Evolutionary conservation across 2,113 vertebrate species (phyloP).

Genomic region (Tragelaphus buxtoni): DNA sequence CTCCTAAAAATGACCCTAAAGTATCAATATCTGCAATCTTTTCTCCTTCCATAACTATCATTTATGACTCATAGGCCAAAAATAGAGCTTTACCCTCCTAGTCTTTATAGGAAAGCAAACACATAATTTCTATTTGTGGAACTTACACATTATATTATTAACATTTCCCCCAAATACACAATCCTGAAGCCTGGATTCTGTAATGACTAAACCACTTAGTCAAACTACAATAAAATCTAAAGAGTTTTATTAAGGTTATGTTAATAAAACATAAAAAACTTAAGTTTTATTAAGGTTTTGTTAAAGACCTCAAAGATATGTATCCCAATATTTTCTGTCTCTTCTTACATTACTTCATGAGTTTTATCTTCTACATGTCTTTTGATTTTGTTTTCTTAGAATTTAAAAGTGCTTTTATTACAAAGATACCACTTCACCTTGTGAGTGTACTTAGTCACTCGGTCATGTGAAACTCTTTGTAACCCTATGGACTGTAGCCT

Average conservation of each 20-base stretch:
- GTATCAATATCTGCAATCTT: background rate
- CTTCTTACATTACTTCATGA: background rate
- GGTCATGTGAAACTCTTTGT: background rate
- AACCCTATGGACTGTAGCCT: background rate
- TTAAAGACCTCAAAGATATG: background rate
- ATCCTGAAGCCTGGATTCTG: background rate
- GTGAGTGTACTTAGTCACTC: background rate
- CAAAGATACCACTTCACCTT: background rate
- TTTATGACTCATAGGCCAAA: background rate
- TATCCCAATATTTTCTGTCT: background rate
- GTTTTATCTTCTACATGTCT: slow-evolving; percentile 1
- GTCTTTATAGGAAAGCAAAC: background rate
- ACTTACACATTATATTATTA: background rate
- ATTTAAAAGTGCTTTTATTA: slow-evolving; percentile 2
- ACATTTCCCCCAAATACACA: background rate
- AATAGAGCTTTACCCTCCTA: background rate
- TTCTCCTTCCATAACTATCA: background rate
- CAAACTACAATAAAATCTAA: slow-evolving; percentile 26
- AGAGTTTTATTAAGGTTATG: background rate
- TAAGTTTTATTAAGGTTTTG: too few species aligned
- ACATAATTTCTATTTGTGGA: background rate
- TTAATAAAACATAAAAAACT: too few species aligned
- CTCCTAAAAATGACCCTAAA: background rate
- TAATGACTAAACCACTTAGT: background rate
- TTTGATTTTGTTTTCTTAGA: slow-evolving; percentile 41